phyloP scores from a whole-genome alignment of 2,888 invertebrate species.

The Trilocha varians region DNA sequence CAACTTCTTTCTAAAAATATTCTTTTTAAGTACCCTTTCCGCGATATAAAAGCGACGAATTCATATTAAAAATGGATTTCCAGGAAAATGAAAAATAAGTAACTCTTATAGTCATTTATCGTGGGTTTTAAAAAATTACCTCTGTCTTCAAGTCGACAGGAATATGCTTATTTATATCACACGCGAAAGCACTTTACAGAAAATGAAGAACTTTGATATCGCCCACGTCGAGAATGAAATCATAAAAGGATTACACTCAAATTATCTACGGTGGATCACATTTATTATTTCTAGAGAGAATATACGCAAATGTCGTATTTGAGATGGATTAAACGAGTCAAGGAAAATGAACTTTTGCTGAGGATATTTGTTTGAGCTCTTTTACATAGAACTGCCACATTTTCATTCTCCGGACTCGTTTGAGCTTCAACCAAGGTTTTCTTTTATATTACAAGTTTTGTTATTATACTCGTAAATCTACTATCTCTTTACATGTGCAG shows the following conservation, averaged over 20 bases:
- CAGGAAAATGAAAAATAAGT: too few species aligned
- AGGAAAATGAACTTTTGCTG: conserved; percentile 30
- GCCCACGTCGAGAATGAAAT: background rate
- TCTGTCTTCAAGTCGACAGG: background rate
- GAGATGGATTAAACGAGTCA: conserved; percentile 32
- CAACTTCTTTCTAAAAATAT: too few species aligned
- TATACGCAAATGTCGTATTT: conserved; percentile 13
- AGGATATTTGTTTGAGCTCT: conserved; percentile 29
- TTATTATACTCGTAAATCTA: background rate
- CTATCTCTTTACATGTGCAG: background rate
- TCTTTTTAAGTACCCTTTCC: too few species aligned
- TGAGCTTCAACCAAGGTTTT: conserved; percentile 19
- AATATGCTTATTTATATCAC: background rate
- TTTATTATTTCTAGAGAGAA: background rate
- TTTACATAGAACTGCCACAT: conserved; percentile 23
- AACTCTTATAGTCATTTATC: too few species aligned
- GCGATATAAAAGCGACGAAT: too few species aligned
- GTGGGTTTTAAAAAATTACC: background rate
- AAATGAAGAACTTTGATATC: background rate
- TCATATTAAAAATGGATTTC: too few species aligned
- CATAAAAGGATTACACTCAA: background rate
- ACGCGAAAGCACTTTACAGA: background rate
- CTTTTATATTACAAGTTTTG: conserved; percentile 18
- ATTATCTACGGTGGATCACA: conserved; percentile 6
- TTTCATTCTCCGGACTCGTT: conserved; percentile 21